Conservation (phyloP, 2,888 invertebrate species). For the Heliconius erato region DNA sequence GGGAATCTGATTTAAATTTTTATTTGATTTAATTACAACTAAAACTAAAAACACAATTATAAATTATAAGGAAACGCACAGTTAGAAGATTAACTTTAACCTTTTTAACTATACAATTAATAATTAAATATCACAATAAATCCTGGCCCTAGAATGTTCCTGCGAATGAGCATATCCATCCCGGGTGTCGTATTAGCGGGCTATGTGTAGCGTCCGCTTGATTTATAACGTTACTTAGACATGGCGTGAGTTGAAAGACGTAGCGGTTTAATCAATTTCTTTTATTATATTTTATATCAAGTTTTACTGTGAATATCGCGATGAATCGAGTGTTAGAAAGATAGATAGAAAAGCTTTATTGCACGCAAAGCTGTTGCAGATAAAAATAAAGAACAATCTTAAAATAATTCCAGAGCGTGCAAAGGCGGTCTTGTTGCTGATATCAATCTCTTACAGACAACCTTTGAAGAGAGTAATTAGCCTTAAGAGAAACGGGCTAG, state of each 20-base stretch:
- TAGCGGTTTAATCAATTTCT: constrained; percentile 7
- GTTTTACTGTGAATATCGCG: no score
- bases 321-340: no score
- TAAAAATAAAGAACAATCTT: no score
- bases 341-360: no score
- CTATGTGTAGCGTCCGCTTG: constrained; percentile 57
- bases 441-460: no score
- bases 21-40: no score
- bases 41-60: neutral
- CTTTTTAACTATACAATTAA: constrained; percentile 33
- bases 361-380: no score
- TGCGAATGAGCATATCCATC: constrained; percentile 56
- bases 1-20: no score
- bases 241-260: constrained; percentile 40
- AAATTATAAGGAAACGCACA: neutral
- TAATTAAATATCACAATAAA: constrained; percentile 36
- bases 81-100: neutral
- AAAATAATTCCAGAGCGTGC: no score
- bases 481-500: no score
- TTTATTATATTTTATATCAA: neutral
- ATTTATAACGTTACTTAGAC: constrained; percentile 56
- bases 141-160: constrained; percentile 26
- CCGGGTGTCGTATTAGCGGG: constrained; percentile 58
- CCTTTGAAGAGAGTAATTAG: no score
- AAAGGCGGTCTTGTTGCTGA: no score